Base-by-base conservation (phyloP, 2,113 vertebrate species). In the Cinclus cinclus region DNA sequence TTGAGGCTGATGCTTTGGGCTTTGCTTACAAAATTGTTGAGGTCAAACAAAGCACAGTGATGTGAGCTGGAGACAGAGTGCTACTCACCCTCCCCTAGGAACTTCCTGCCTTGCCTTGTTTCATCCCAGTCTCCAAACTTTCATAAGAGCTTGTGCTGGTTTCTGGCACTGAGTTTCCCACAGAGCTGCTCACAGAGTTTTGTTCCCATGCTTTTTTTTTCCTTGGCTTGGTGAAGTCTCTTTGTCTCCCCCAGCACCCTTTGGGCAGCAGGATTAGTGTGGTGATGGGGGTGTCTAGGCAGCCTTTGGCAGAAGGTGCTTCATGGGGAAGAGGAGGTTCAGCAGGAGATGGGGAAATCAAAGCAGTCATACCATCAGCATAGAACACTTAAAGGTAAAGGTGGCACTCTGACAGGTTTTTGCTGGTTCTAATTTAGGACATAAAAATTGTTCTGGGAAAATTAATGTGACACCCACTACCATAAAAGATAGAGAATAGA, bases 91-190 rank as follows among this genome's bases (percentile, higher is more conserved):
- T 95, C 92, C 89, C 39, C 41, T 56, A 15, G 67, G 85, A 95
- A 84, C 83, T 96, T 96, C 88, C 94, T 97, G 90, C 87, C 89
- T 87, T 89, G 91, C 91, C 85, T 49, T 53, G 56, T 68, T 39
- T 92, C 68, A 68, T 77, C 69, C 39, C n/a, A 8, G 16, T 59
- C 81, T 70, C 59, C 58, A 65, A 60, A 89, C 35, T 83, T 93
- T 69, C 71, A 23, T 42, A 63, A 74, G 68, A 88, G 78, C 63
- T 88, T 87, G 60, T 91, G 47, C 59, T 4, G 1, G 20, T 44
- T 91, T 78, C 79, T 87, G 67, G 42, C 56, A 39, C 0, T 30
- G 67, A 73, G 28, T 78, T 89, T 87, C 83, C 77, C 68, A 85
- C 63, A 86, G 58, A 91, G 59, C 41, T 62, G 52, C 23, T 84